These are phyloP conservation scores for Podarcis muralis DNA, from an alignment of 2,113 vertebrate genomes.

Conservation along the genomic window DNA sequence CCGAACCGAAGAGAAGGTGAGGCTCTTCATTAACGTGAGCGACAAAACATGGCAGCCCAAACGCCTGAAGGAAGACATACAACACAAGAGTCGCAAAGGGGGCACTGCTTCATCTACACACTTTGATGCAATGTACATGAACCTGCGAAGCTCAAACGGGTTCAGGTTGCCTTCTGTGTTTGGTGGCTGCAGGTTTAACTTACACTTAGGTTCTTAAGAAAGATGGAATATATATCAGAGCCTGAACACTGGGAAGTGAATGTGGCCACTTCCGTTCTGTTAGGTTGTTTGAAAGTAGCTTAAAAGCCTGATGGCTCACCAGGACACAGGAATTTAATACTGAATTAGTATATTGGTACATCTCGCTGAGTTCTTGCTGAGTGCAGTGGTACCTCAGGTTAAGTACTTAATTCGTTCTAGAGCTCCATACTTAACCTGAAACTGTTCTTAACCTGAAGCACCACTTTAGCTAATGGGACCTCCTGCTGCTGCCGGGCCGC, in stretches of 20 bases:
- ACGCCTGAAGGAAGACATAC: conserved; percentile 76
- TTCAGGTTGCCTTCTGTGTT: not conserved
- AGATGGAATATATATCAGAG: not conserved
- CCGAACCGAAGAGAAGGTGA: conserved; percentile 89
- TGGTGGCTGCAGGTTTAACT: not conserved
- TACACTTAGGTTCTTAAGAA: not conserved
- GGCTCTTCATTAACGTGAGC: conserved; percentile 79
- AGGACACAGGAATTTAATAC: not conserved
- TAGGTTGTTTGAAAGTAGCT: not conserved
- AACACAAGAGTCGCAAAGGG: not conserved
- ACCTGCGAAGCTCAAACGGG: not conserved
- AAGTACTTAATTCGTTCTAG: too few species aligned
- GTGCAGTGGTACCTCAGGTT: too few species aligned
- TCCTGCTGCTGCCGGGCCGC: too few species aligned
- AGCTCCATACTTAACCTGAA: too few species aligned
- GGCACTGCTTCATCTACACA: not conserved
- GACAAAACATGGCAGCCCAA: conserved; percentile 86
- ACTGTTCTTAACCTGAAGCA: too few species aligned
- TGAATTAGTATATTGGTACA: too few species aligned
- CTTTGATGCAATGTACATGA: not conserved
- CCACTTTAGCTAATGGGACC: too few species aligned
- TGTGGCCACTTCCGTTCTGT: not conserved
- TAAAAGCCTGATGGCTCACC: not conserved
- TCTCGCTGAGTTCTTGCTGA: too few species aligned
- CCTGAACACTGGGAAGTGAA: too few species aligned